phyloP scores from a whole-genome alignment of 2,113 vertebrate species.

The Aphelocoma coerulescens region DNA sequence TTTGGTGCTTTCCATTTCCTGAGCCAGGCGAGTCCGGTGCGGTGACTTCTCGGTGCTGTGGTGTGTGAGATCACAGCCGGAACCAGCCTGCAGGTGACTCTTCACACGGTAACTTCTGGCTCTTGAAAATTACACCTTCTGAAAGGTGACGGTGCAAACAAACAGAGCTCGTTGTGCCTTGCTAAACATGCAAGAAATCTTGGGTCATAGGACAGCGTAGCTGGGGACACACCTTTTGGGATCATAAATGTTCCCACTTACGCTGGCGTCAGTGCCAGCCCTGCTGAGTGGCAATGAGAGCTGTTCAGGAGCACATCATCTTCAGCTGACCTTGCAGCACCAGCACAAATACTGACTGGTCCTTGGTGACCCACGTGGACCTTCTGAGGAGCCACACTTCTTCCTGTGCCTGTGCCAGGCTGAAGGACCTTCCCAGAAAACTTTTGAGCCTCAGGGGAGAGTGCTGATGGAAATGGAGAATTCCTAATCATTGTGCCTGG shows the following conservation, averaged over 20 bases:
- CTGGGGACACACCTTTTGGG: neutral
- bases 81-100: neutral
- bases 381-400: neutral
- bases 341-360: neutral
- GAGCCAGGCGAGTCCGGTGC: neutral
- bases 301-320: neutral
- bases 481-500: slow-evolving; percentile 5
- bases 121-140: neutral
- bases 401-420: neutral
- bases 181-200: neutral
- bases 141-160: neutral
- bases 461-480: neutral
- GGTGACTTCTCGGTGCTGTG: neutral
- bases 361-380: neutral
- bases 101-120: neutral
- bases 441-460: neutral
- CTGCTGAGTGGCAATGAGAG: neutral
- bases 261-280: neutral
- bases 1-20: neutral
- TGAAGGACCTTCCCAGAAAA: neutral
- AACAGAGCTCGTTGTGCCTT: neutral
- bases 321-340: neutral
- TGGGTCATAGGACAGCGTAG: neutral
- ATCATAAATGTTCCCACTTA: neutral
- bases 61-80: neutral